Evolutionary conservation across 2,888 invertebrate genomes (phyloP).

Genomic region (Hemaris fuciformis): DNA sequence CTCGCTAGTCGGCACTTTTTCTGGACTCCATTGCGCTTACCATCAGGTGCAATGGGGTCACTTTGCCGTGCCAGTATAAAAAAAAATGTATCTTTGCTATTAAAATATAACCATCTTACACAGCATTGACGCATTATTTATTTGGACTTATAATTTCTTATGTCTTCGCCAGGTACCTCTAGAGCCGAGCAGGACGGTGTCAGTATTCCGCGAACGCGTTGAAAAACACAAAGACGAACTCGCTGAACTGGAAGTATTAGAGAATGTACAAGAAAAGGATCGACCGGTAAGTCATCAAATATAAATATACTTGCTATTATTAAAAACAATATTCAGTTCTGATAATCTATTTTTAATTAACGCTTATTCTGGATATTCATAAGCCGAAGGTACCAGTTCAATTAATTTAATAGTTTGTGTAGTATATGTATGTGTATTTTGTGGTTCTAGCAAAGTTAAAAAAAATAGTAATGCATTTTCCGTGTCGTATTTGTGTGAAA

Average conservation of each 20-base stretch:
- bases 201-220: slow-evolving; percentile 94
- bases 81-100: too few relatives aligned
- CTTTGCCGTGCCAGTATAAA: too few relatives aligned
- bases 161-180: slow-evolving; percentile 82
- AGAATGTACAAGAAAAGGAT: slow-evolving; percentile 91
- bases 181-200: slow-evolving; percentile 93
- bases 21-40: too few relatives aligned
- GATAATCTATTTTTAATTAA: neutral
- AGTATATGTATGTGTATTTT: neutral
- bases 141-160: neutral
- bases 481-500: neutral
- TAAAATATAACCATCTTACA: too few relatives aligned
- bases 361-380: slow-evolving; percentile 4
- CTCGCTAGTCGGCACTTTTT: too few relatives aligned
- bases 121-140: too few relatives aligned
- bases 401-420: neutral
- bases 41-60: too few relatives aligned
- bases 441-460: neutral
- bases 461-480: neutral
- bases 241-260: slow-evolving; percentile 91
- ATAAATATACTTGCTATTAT: neutral
- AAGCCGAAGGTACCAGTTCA: neutral
- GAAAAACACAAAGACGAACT: slow-evolving; percentile 95
- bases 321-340: neutral
- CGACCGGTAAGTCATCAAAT: slow-evolving; percentile 86